Evolutionary conservation across 2,888 invertebrate genomes (phyloP).

Genomic region (Pterostichus niger): DNA sequence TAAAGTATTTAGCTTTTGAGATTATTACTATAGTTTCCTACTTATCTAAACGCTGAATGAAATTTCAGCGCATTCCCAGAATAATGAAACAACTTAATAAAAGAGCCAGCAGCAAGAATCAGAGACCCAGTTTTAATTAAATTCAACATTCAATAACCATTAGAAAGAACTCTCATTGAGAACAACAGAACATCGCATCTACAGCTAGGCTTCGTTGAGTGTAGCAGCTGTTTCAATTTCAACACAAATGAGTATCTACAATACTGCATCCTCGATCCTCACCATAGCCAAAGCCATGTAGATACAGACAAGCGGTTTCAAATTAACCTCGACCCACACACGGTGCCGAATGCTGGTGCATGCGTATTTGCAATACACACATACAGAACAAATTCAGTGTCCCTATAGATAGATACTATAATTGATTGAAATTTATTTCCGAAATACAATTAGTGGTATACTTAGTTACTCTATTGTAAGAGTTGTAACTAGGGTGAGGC

Average conservation of each 20-base stretch:
- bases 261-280: not conserved
- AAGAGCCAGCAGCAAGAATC: not conserved
- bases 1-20: not conserved
- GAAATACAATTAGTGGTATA: no score
- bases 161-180: conserved; percentile 38
- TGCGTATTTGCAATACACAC: not conserved
- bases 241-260: conserved; percentile 41
- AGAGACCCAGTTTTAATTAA: conserved; percentile 16
- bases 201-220: not conserved
- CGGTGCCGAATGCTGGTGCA: not conserved
- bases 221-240: conserved; percentile 45
- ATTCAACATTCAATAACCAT: conserved; percentile 29
- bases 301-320: conserved; percentile 50
- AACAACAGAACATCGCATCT: conserved; percentile 2
- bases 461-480: no score
- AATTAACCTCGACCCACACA: conserved; percentile 43
- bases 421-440: no score
- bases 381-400: no score
- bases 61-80: not conserved
- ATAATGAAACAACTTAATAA: conserved; percentile 5
- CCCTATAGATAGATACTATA: no score
- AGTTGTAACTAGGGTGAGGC: no score
- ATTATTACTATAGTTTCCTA: not conserved
- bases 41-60: not conserved
- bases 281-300: conserved; percentile 2